Evolutionary conservation across 2,113 vertebrate species (phyloP).

Genomic region (Hystrix cristata): DNA sequence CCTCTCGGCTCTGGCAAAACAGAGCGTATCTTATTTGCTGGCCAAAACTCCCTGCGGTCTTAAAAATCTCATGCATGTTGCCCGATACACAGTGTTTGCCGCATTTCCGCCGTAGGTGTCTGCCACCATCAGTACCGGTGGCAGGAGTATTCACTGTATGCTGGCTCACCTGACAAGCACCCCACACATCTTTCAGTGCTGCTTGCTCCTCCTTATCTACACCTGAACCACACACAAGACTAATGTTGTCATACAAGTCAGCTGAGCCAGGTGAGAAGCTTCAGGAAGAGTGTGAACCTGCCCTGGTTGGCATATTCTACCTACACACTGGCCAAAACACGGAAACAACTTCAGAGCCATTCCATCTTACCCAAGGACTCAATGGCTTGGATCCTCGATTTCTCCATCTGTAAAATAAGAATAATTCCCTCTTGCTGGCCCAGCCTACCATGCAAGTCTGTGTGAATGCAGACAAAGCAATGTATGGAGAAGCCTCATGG

Average conservation of each 20-base stretch:
- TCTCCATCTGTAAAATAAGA: neutral
- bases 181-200: neutral
- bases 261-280: too few species aligned
- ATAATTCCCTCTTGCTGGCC: neutral
- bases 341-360: neutral
- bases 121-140: rapidly evolving
- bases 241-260: too few species aligned
- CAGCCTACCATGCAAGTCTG: neutral
- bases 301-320: neutral
- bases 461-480: rapidly evolving
- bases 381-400: neutral
- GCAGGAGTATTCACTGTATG: neutral
- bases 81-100: neutral
- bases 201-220: rapidly evolving
- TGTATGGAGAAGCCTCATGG: neutral
- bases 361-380: neutral
- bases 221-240: rapidly evolving
- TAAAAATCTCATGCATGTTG: neutral
- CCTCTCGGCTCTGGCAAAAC: slow-evolving; percentile 73
- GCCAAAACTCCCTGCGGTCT: slow-evolving; percentile 59
- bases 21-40: slow-evolving; percentile 77
- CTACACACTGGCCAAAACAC: neutral
- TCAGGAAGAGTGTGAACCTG: rapidly evolving
- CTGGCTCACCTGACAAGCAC: rapidly evolving
- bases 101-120: neutral